Evolutionary conservation across 2,888 invertebrate species (phyloP).

Genomic region (Taphrorychus bicolor): DNA sequence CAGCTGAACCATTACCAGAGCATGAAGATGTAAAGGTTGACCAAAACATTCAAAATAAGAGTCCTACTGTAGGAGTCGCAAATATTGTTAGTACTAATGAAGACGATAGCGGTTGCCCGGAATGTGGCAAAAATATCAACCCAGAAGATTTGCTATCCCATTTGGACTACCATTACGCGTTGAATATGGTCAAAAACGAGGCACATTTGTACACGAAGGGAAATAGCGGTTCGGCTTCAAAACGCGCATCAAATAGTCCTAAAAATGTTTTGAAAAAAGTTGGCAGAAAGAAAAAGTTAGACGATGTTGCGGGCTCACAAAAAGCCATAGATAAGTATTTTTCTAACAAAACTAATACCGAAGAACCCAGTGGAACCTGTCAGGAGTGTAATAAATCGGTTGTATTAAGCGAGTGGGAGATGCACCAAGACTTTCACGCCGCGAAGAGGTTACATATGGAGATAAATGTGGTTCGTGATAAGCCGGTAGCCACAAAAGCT

Average conservation of each 20-base stretch:
- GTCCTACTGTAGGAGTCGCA: not conserved
- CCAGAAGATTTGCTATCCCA: slow-evolving; percentile 74
- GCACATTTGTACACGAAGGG: slow-evolving; percentile 33
- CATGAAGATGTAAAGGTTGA: no score
- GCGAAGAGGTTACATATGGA: slow-evolving; percentile 78
- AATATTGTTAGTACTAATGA: not conserved
- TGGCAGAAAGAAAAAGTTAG: slow-evolving; percentile 19
- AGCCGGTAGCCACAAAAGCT: not conserved
- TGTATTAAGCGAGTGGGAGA: slow-evolving; percentile 64
- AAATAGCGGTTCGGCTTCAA: not conserved
- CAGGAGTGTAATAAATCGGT: slow-evolving; percentile 71
- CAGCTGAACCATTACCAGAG: no score
- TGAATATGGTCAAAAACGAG: slow-evolving; percentile 54
- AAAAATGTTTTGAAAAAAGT: slow-evolving; percentile 9
- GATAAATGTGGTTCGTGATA: slow-evolving; percentile 59
- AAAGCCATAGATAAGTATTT: slow-evolving; percentile 44
- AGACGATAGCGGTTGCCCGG: slow-evolving; percentile 67
- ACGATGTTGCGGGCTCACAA: not conserved
- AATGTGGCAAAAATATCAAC: slow-evolving; percentile 72
- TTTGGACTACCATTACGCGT: slow-evolving; percentile 83
- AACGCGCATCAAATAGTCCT: no score
- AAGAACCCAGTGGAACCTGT: slow-evolving; percentile 60
- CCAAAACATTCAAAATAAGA: no score
- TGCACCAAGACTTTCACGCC: slow-evolving; percentile 84
- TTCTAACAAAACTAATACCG: slow-evolving; percentile 43